Evolutionary conservation across 2,888 invertebrate species (phyloP), one percentile per base, ranked within the genome.

Genomic region (Eurois occulta): DNA sequence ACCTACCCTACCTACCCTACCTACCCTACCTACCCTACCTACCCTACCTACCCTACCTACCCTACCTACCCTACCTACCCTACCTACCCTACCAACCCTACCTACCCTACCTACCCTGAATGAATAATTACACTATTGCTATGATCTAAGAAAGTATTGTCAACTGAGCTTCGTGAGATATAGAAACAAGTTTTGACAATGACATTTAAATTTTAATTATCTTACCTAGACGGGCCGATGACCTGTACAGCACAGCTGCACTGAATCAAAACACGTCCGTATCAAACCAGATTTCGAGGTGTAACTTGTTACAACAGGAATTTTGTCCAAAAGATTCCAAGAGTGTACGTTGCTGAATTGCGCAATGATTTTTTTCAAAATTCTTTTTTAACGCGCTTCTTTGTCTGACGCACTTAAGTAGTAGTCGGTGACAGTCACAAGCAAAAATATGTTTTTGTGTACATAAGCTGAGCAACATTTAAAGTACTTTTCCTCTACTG

Each of bases 131-230:
- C 11, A 13, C 11, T 55, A 13, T 55, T 55, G 10, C 10, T 52
- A 55, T 24, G 6, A 48, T 48, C 21, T n/a, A n/a, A n/a, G 4
- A 11, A 18, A 24, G 7, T 6, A 28, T 52, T n/a, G n/a, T n/a
- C 7, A 48, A 78, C 48, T 41, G 21, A 75, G 11, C 8, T 62
- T 41, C 10, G 18, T 48, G 6, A 24, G 18, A 28, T 8, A 8
- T 41, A 48, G 4, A 60, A 69, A 69, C 69, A 41, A 0, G 77
- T 79, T 69, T 21, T 8, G 28, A 58, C n/a, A 68, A 11, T 32
- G 68, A 77, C 43, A 78, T 77, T 67, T 3, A 55, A 67, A n/a
- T 55, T 18, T 24, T 43, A 35, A 78, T 43, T 28, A 43, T 52
- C 1, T 1, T 11, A 18, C 18, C 35, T 10, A 55, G 18, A 43